phyloP scores from a whole-genome alignment of 2,113 vertebrate species.

The Genyomyrus donnyi region DNA sequence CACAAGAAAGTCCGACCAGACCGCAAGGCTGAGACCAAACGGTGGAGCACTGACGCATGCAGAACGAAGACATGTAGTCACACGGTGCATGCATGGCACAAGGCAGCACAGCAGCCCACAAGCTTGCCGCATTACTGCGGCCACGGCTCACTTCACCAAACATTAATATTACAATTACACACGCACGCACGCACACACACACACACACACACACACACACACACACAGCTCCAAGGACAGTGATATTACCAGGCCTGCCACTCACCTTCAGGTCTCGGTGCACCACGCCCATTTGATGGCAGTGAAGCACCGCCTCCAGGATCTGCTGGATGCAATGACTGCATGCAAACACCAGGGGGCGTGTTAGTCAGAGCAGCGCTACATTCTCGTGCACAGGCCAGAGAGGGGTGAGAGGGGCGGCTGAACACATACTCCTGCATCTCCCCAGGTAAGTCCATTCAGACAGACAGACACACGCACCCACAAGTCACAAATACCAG shows the following conservation, averaged over 20 bases:
- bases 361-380: constrained; percentile 66
- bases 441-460: not conserved
- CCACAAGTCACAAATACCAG: not conserved
- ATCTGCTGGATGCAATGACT: constrained; percentile 98
- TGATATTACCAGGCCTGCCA: constrained; percentile 43
- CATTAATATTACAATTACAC: not conserved
- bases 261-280: constrained; percentile 98
- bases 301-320: constrained; percentile 92
- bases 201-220: constrained; percentile 9
- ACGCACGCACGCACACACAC: not conserved
- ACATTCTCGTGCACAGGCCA: constrained; percentile 61
- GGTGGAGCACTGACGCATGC: not conserved
- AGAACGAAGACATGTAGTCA: not conserved
- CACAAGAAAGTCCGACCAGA: not conserved
- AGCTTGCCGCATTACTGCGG: not conserved
- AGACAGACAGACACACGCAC: not conserved
- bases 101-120: not conserved
- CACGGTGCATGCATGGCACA: not conserved
- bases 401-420: constrained; percentile 6
- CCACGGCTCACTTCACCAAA: not conserved
- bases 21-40: not conserved
- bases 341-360: constrained; percentile 73
- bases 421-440: constrained; percentile 6
- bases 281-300: constrained; percentile 95
- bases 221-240: constrained; percentile 26